phyloP scores from a whole-genome alignment of 1,140 invertebrate species.

The Stegodyphus dumicola region DNA sequence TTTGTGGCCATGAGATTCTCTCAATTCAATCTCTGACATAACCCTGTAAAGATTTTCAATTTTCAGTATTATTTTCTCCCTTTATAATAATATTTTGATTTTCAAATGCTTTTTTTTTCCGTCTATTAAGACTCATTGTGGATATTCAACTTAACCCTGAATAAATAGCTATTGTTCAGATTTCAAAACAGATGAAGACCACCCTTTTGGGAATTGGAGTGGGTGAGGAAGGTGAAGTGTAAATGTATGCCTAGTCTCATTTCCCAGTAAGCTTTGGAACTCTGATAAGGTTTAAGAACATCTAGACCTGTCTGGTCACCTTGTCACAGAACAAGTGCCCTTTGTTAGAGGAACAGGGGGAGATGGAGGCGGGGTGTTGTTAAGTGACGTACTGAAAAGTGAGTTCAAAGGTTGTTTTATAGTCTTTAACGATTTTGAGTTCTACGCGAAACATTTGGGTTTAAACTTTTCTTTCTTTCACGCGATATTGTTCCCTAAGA shows the following conservation, averaged over 20 bases:
- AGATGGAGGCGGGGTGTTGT: neutral
- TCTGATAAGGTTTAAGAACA: neutral
- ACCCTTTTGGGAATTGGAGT: neutral
- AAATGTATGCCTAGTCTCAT: slow-evolving; percentile 2
- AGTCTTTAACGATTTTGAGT: neutral
- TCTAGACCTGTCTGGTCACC: no score
- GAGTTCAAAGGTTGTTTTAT: slow-evolving; percentile 2
- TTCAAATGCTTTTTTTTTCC: no score
- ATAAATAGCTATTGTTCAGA: slow-evolving; percentile 3
- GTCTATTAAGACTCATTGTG: neutral
- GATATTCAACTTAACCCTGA: neutral
- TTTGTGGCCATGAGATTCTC: no score
- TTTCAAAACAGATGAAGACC: slow-evolving; percentile 1
- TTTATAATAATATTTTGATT: no score
- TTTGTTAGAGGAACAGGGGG: neutral
- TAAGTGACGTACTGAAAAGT: slow-evolving; percentile 2
- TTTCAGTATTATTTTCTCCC: no score
- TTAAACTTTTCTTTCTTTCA: no score
- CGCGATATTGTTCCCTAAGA: no score
- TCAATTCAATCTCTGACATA: no score
- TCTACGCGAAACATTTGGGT: no score
- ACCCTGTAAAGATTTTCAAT: no score
- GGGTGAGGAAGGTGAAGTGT: neutral
- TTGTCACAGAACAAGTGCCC: no score
- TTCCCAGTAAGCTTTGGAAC: neutral